Evolutionary conservation across 2,888 invertebrate genomes (phyloP).

Genomic region (Coelopa pilipes): DNA sequence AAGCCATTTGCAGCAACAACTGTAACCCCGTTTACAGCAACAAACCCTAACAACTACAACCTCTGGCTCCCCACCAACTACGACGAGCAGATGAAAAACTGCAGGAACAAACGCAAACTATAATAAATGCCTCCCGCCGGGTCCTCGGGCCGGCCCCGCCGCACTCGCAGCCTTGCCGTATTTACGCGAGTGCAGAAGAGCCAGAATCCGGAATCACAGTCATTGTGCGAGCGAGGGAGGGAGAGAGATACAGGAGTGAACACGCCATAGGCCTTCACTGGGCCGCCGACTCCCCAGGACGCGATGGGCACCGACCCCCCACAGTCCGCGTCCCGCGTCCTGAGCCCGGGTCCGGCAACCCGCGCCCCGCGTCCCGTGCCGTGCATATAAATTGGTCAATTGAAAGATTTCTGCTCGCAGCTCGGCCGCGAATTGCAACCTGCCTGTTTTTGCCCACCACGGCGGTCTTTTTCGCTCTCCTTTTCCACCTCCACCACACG

Average conservation of each 20-base stretch:
- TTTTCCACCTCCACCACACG: not conserved
- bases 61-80: too few species aligned
- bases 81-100: too few species aligned
- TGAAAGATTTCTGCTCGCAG: constrained; percentile 28
- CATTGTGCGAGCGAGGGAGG: too few species aligned
- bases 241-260: too few species aligned
- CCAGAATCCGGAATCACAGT: too few species aligned
- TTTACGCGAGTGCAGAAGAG: not conserved
- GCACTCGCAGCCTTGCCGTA: constrained; percentile 10
- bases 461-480: not conserved
- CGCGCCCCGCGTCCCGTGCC: not conserved
- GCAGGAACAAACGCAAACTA: not conserved
- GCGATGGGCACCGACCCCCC: too few species aligned
- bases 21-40: too few species aligned
- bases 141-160: not conserved
- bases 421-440: constrained; percentile 3
- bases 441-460: not conserved
- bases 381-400: constrained; percentile 42
- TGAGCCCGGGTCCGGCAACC: not conserved
- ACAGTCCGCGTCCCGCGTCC: not conserved
- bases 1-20: too few species aligned
- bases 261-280: too few species aligned
- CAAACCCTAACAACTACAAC: too few species aligned
- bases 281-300: too few species aligned
- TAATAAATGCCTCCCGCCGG: constrained; percentile 7